A percentile compares a stretch with the other conserved stretches of the same genome.
These are phyloP conservation scores for Pycnomerus fuliginosus DNA, from an alignment of 2,888 invertebrate species.

Conservation along the genomic window DNA sequence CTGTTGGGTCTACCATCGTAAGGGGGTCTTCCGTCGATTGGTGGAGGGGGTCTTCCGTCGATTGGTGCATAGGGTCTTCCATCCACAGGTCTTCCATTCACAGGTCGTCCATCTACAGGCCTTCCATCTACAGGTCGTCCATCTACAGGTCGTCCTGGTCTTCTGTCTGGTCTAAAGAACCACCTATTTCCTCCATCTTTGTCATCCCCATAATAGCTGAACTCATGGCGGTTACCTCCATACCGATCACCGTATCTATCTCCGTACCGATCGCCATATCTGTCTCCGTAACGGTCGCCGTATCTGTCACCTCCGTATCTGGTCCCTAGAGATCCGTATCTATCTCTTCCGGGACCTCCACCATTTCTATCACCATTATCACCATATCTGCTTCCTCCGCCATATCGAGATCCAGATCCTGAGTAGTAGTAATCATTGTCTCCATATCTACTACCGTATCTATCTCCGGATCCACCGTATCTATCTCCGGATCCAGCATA, in stretches of 20 bases:
- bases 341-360: too few species aligned
- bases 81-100: constrained; percentile 35
- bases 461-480: constrained; percentile 48
- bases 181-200: constrained; percentile 46
- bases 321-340: too few species aligned
- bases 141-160: constrained; percentile 41
- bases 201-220: constrained; percentile 44
- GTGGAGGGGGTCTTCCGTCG: constrained; percentile 10
- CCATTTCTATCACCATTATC: constrained; percentile 32
- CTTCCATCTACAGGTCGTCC: constrained; percentile 27
- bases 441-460: constrained; percentile 40
- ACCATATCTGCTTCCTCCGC: constrained; percentile 34
- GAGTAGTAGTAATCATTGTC: constrained; percentile 5
- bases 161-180: constrained; percentile 45
- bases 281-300: constrained; percentile 36
- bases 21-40: constrained; percentile 13
- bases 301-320: too few species aligned
- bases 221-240: constrained; percentile 26
- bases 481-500: constrained; percentile 41
- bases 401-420: constrained; percentile 52
- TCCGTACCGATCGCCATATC: constrained; percentile 36
- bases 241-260: constrained; percentile 25
- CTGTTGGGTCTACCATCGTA: constrained; percentile 32
- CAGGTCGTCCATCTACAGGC: constrained; percentile 30
- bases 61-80: constrained; percentile 20